These are phyloP conservation scores for Mormyrus hasselquistii DNA, from an alignment of 2,797 vertebrate genomes.

Conservation along the genomic window DNA sequence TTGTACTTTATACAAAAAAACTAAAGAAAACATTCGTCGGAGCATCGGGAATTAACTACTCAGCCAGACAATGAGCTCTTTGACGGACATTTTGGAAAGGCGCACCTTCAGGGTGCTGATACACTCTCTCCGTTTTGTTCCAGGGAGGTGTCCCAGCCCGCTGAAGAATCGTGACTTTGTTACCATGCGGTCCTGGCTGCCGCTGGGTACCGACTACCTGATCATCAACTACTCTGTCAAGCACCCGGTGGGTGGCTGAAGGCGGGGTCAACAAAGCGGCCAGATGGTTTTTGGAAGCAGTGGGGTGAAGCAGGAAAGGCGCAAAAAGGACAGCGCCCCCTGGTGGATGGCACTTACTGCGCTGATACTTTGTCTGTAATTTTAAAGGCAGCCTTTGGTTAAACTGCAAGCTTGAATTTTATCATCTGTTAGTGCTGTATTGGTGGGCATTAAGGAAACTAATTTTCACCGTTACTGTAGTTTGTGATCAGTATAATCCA, in stretches of 20 bases:
- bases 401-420: not conserved
- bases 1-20: not conserved
- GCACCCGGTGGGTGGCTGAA: constrained; percentile 67
- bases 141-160: constrained; percentile 76
- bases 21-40: not conserved
- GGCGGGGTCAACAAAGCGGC: not conserved
- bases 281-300: not conserved
- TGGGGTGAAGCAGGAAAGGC: not conserved
- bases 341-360: not conserved
- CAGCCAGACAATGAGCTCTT: not conserved
- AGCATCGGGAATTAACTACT: not conserved
- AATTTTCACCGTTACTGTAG: not conserved
- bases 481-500: not conserved
- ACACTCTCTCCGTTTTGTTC: not conserved
- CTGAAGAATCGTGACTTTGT: constrained; percentile 85
- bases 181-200: constrained; percentile 79
- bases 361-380: not conserved
- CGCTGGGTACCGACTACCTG: constrained; percentile 76
- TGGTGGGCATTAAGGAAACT: not conserved
- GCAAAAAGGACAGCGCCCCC: not conserved
- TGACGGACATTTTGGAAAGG: not conserved
- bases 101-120: not conserved
- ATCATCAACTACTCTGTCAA: constrained; percentile 90
- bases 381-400: not conserved
- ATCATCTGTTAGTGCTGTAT: not conserved